Percentiles rank a stretch among this genome's conserved stretches.
phyloP scores from a whole-genome alignment of 2,113 vertebrate species.

The Hassar affinis region DNA sequence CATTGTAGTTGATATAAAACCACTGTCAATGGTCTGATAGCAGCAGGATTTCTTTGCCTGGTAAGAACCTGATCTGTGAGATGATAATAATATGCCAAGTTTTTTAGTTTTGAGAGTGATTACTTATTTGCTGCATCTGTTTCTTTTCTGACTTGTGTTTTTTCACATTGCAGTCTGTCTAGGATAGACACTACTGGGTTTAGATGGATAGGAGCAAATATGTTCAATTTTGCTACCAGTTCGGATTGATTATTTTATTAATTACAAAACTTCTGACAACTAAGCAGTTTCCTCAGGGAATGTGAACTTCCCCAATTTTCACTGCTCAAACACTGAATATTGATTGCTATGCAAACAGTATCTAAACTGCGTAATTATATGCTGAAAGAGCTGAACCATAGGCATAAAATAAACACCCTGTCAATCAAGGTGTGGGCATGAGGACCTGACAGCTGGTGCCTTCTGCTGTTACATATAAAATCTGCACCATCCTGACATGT shows the following conservation, averaged over 20 bases:
- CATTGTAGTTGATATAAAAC: neutral
- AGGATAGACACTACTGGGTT: neutral
- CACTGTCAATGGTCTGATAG: no score
- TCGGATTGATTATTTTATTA: neutral
- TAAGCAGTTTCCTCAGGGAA: neutral
- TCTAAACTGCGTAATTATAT: conserved; percentile 7
- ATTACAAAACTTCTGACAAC: neutral
- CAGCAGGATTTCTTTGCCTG: neutral
- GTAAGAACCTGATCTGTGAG: neutral
- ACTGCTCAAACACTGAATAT: neutral
- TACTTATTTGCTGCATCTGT: neutral
- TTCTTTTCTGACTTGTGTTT: neutral
- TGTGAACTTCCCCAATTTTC: neutral
- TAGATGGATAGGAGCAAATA: neutral
- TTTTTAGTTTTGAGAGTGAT: neutral
- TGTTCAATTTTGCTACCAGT: neutral
- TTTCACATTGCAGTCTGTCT: neutral
- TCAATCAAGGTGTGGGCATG: conserved; percentile 14
- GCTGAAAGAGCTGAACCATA: neutral
- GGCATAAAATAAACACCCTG: conserved; percentile 11
- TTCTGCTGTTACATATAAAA: conserved; percentile 23
- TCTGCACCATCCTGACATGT: neutral
- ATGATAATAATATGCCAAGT: neutral
- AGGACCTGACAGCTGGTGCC: conserved; percentile 23
- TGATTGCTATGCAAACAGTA: neutral